phyloP scores from a whole-genome alignment of 2,113 vertebrate species.

The Mystacornis crossleyi region DNA sequence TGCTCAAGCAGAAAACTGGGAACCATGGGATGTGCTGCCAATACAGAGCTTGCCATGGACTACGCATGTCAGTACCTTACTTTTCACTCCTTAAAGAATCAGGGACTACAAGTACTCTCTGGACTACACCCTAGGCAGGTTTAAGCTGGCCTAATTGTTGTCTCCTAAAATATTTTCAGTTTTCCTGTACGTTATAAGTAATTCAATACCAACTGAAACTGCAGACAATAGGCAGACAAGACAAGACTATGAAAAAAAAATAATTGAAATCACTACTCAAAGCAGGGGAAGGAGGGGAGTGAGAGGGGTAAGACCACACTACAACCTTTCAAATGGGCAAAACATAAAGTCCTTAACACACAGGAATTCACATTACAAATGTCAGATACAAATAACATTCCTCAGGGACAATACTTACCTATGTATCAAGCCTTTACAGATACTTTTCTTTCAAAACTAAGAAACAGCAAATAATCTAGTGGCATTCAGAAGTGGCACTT shows the following conservation, averaged over 20 bases:
- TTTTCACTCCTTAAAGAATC: not conserved
- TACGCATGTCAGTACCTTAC: not conserved
- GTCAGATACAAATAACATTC: not conserved
- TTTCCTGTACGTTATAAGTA: not conserved
- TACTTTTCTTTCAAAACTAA: not conserved
- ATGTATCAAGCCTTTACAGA: not conserved
- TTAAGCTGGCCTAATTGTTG: not conserved
- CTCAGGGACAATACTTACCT: not conserved
- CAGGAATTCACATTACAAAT: not conserved
- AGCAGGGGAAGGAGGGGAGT: accelerated
- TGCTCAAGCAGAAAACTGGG: not conserved
- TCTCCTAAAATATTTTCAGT: not conserved
- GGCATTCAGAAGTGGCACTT: not conserved
- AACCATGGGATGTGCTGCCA: not conserved
- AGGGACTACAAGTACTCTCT: not conserved
- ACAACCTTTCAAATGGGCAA: not conserved
- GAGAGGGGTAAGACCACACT: not conserved
- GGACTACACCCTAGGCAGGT: not conserved
- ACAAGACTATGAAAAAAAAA: not conserved
- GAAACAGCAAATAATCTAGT: not conserved
- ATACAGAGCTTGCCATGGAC: not conserved
- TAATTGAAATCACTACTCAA: not conserved
- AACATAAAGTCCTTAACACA: not conserved
- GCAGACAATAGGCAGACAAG: not conserved
- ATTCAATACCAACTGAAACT: not conserved